phyloP scores from a whole-genome alignment of 1,140 invertebrate genomes.

The Diprion similis region DNA sequence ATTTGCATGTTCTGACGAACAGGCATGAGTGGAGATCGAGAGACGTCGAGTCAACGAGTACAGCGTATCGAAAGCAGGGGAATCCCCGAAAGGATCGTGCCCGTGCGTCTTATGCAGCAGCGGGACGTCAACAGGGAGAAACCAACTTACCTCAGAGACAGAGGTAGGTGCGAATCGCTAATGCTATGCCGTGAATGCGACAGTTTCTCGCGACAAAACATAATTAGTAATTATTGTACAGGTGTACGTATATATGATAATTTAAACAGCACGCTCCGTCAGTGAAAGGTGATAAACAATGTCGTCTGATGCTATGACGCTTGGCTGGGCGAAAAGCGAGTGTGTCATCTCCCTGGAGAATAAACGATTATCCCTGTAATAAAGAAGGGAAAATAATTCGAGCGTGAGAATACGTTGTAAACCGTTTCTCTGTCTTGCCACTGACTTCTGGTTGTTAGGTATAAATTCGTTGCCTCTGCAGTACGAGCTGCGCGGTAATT shows the following conservation, averaged over 20 bases:
- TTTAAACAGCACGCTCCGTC: too few relatives aligned
- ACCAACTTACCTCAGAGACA: constrained; percentile 44
- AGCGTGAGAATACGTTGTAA: background rate
- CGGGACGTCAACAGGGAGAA: constrained; percentile 39
- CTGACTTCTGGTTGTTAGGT: too few relatives aligned
- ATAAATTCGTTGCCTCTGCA: too few relatives aligned
- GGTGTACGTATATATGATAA: background rate
- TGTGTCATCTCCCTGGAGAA: too few relatives aligned
- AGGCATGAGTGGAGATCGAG: background rate
- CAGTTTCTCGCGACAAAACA: background rate
- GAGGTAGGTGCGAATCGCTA: constrained; percentile 35
- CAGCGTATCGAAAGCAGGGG: background rate
- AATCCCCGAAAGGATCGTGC: background rate
- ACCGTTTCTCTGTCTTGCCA: background rate
- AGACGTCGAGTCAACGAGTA: background rate
- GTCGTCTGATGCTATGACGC: too few relatives aligned
- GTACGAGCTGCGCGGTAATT: too few relatives aligned
- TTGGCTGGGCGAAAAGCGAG: too few relatives aligned
- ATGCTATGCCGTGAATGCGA: too few relatives aligned
- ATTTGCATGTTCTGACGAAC: too few relatives aligned
- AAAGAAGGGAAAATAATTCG: background rate
- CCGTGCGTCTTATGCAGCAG: background rate
- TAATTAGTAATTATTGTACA: background rate
- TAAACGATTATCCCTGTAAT: too few relatives aligned
- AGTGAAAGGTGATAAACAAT: too few relatives aligned